A percentile compares a stretch with the other conserved stretches of the same genome.
phyloP scores from a whole-genome alignment of 2,888 invertebrate species.

The Andrena dorsata region DNA sequence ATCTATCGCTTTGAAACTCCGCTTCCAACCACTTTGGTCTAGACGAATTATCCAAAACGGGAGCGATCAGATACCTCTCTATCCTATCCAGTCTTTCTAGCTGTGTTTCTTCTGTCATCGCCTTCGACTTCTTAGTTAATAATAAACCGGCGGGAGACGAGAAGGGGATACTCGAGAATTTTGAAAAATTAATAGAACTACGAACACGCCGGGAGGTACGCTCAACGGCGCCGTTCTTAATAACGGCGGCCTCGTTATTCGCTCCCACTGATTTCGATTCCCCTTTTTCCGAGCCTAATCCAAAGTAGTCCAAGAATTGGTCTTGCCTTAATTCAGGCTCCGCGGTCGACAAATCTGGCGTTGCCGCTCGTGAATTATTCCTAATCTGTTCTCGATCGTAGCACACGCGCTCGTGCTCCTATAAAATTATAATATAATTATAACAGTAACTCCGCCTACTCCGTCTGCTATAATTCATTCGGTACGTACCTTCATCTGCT shows the following conservation, averaged over 20 bases:
- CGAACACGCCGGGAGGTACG: constrained; percentile 84
- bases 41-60: constrained; percentile 78
- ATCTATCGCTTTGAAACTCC: constrained; percentile 75
- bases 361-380: constrained; percentile 84
- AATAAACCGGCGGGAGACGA: constrained; percentile 86
- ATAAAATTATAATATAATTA: constrained; percentile 31
- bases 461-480: background rate
- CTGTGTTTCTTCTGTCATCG: constrained; percentile 85
- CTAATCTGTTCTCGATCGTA: constrained; percentile 82
- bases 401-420: constrained; percentile 85
- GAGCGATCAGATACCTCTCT: constrained; percentile 86
- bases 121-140: constrained; percentile 85
- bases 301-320: constrained; percentile 86
- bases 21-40: constrained; percentile 82
- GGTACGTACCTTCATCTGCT: constrained; percentile 86
- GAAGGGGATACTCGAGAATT: constrained; percentile 86
- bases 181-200: constrained; percentile 83
- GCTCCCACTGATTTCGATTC: constrained; percentile 42
- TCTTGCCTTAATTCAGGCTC: constrained; percentile 78
- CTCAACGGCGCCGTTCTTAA: constrained; percentile 60
- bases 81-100: constrained; percentile 86
- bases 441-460: background rate
- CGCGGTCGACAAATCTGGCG: constrained; percentile 73
- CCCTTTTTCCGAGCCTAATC: constrained; percentile 77
- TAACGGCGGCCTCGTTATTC: constrained; percentile 32